phyloP scores from a whole-genome alignment of 1,140 invertebrate species.

The Orchestia grillus region DNA sequence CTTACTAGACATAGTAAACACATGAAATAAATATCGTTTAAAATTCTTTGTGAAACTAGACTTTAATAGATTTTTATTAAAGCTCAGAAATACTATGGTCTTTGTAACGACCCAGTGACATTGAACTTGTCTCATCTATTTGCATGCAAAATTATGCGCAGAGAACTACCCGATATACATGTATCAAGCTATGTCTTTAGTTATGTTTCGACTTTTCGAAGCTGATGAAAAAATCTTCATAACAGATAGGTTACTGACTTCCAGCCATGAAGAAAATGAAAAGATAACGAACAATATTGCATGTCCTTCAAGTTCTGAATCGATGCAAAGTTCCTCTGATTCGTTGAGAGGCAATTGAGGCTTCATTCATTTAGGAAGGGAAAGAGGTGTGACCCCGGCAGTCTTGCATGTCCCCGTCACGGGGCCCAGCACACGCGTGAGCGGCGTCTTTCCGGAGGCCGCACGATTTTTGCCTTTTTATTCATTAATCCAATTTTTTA shows the following conservation, averaged over 20 bases:
- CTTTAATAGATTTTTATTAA: no score
- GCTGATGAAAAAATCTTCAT: neutral
- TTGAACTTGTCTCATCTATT: no score
- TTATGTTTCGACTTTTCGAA: no score
- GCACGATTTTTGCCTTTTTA: neutral
- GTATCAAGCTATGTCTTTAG: no score
- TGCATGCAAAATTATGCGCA: no score
- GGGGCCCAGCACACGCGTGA: neutral
- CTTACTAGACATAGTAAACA: no score
- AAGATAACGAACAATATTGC: neutral
- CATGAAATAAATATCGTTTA: no score
- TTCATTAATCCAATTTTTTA: neutral
- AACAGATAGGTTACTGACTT: neutral
- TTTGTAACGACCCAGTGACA: no score
- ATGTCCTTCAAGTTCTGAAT: neutral
- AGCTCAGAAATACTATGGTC: no score
- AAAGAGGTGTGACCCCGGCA: no score
- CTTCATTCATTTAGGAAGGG: neutral
- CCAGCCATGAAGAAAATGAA: neutral
- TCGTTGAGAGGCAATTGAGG: neutral
- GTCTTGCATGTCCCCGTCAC: neutral
- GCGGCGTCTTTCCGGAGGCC: neutral
- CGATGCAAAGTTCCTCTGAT: neutral
- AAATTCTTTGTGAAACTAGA: no score
- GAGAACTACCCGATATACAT: no score